Percentiles rank a stretch among this genome's conserved stretches.
These are phyloP conservation scores for Epizoanthus fatuus DNA, from an alignment of 92 coral and sea anemone species.

Conservation along the genomic window DNA sequence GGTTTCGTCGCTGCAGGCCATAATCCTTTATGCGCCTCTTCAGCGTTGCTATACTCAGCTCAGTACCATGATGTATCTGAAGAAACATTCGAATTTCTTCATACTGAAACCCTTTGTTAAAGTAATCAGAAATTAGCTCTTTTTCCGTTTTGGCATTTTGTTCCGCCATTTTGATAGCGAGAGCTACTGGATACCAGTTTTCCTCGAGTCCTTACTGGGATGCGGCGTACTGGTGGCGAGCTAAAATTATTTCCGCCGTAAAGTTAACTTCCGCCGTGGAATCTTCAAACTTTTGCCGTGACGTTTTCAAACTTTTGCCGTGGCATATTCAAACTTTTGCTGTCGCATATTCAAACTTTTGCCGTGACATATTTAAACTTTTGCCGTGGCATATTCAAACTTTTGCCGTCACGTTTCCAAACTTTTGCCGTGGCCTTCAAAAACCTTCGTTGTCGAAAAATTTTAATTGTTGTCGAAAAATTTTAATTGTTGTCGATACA, in stretches of 20 bases:
- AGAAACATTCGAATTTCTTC: constrained; percentile 46
- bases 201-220: not conserved
- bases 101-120: constrained; percentile 44
- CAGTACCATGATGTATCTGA: constrained; percentile 38
- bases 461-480: too few relatives aligned
- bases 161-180: constrained; percentile 51
- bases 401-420: not conserved
- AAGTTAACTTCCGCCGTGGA: not conserved
- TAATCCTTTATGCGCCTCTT: constrained; percentile 41
- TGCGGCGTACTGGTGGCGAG: not conserved
- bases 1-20: constrained; percentile 29
- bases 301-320: too few relatives aligned
- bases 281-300: too few relatives aligned
- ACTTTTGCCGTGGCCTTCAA: not conserved
- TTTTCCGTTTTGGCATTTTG: constrained; percentile 19
- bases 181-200: not conserved
- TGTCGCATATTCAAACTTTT: too few relatives aligned
- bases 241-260: not conserved
- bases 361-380: too few relatives aligned
- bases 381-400: too few relatives aligned
- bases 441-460: too few relatives aligned
- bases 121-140: constrained; percentile 39
- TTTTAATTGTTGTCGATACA: too few relatives aligned
- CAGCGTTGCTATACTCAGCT: constrained; percentile 34
- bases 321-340: too few relatives aligned